Evolutionary conservation across 1,140 invertebrate genomes (phyloP).

Genomic region (Drosophila asahinai): DNA sequence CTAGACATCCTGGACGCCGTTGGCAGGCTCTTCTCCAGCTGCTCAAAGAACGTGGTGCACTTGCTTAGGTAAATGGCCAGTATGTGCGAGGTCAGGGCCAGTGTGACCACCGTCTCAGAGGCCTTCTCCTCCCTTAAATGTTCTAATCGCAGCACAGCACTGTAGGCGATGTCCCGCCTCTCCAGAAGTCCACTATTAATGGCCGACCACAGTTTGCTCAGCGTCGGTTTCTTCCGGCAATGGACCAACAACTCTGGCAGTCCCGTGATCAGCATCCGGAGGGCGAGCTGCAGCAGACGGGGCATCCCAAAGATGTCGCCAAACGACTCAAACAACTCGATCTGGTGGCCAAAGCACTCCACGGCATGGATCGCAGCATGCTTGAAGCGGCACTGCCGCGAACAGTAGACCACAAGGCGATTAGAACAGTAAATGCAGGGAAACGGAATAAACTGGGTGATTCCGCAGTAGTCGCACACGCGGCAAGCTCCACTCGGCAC

Average conservation of each 20-base stretch:
- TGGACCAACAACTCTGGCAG: slow-evolving; percentile 62
- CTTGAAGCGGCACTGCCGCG: slow-evolving; percentile 64
- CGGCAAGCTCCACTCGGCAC: slow-evolving; percentile 67
- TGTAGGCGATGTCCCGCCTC: slow-evolving; percentile 61
- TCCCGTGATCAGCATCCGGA: slow-evolving; percentile 65
- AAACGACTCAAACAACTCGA: slow-evolving; percentile 68
- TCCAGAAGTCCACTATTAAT: slow-evolving; percentile 63
- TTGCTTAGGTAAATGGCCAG: slow-evolving; percentile 66
- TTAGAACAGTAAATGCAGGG: slow-evolving; percentile 76
- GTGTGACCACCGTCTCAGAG: slow-evolving; percentile 44
- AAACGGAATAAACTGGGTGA: slow-evolving; percentile 67
- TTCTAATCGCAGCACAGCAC: slow-evolving; percentile 56
- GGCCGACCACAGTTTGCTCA: slow-evolving; percentile 65
- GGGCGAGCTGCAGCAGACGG: slow-evolving; percentile 61
- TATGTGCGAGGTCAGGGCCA: slow-evolving; percentile 59
- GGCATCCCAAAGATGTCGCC: slow-evolving; percentile 61
- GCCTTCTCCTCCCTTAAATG: slow-evolving; percentile 38
- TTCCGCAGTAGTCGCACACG: slow-evolving; percentile 66
- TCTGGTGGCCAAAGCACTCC: slow-evolving; percentile 69
- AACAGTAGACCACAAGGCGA: slow-evolving; percentile 68
- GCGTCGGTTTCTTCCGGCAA: slow-evolving; percentile 67
- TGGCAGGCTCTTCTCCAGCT: slow-evolving; percentile 63
- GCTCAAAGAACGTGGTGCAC: slow-evolving; percentile 67
- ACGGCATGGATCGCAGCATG: slow-evolving; percentile 67
- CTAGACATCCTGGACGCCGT: slow-evolving; percentile 54